Evolutionary conservation across 2,797 vertebrate species (phyloP), one percentile per base, ranked within the genome.

Genomic region (Euphonia xanthogaster): DNA sequence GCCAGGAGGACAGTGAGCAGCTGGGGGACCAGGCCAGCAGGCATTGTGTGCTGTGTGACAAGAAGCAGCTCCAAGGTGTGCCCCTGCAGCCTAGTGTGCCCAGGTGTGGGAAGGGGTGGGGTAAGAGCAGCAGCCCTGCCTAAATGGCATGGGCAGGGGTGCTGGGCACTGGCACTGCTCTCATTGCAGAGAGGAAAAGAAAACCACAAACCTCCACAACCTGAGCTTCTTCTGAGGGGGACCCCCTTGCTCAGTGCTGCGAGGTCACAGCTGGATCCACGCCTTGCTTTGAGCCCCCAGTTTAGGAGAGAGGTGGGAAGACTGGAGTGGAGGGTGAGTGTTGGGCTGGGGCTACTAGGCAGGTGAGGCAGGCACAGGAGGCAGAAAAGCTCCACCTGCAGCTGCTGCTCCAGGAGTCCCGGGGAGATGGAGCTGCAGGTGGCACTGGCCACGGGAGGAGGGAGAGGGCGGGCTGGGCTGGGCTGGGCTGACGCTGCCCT

Each of bases 31-130:
- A 22, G 45, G 24, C 17, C 28, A 14, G 24, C 17, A 37, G 81
- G 4, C 3, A 2, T 5, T 0, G 0, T 11, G n/a, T 47, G 67
- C 75, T n/a, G 12, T 0, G 2, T 51, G 58, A 31, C 9, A 13
- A 42, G 50, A 8, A 37, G 55, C 50, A 25, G 47, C 35, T 20
- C 23, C 15, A 3, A 6, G 10, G 15, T 42, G 33, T 72, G 60
- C 9, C 10, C 1, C 25, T 40, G 71, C n/a, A 79, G 39, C 70
- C 12, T 37, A 2, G 23, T 3, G 37, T 53, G 5, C 33, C 23
- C 45, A 3, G 28, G 11, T 3, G 0, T 6, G 50, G 61, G 35
- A 25, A 40, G 4, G 17, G 58, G 8, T 0, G 0, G 70, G 33
- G 6, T 35, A 10, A 78, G 53, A 47, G 53, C 77, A 35, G n/a